Conservation (phyloP, 2,797 vertebrate genomes). For the Vultur gryphus region DNA sequence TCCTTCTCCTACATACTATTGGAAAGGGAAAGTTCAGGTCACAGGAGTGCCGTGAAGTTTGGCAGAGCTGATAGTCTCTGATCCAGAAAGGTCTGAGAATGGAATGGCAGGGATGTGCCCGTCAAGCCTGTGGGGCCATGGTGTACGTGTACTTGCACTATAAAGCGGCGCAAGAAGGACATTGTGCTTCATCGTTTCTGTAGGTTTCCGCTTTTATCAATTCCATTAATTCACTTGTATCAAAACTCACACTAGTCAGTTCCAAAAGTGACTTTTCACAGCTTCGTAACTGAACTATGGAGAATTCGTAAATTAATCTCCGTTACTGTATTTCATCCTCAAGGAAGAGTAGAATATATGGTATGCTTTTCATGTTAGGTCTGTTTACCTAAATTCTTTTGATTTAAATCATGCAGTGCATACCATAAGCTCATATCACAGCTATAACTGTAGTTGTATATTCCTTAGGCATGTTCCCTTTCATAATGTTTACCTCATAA, state of each 20-base stretch:
- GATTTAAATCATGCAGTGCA: background rate
- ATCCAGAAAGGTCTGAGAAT: background rate
- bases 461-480: background rate
- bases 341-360: background rate
- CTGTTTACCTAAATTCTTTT: background rate
- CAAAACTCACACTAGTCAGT: background rate
- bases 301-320: background rate
- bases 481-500: background rate
- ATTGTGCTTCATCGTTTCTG: background rate
- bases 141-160: background rate
- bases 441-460: background rate
- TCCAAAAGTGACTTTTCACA: background rate
- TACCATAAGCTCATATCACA: background rate
- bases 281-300: no score
- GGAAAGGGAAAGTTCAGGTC: background rate
- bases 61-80: background rate
- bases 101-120: background rate
- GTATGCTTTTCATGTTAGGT: background rate
- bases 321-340: background rate
- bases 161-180: background rate
- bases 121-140: background rate
- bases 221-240: background rate
- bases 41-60: background rate
- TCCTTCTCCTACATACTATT: background rate
- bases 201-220: background rate